These are phyloP conservation scores for Colostygia pectinataria DNA, from an alignment of 2,888 invertebrate species.

Conservation along the genomic window DNA sequence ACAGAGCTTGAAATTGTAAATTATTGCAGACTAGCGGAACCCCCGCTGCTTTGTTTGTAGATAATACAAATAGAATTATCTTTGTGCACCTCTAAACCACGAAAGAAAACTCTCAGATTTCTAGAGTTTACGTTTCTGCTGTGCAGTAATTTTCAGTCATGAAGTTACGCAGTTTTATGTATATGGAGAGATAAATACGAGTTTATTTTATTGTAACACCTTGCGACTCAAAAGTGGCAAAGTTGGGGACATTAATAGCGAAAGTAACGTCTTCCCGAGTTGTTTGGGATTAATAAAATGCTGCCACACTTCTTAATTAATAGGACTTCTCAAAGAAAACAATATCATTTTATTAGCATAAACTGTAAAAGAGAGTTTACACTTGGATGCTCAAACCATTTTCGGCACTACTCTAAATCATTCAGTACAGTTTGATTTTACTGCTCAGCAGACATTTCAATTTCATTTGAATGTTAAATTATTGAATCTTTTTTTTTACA, in stretches of 20 bases:
- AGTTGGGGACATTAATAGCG: slow-evolving; percentile 75
- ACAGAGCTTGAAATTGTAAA: slow-evolving; percentile 23
- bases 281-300: slow-evolving; percentile 79
- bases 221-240: slow-evolving; percentile 65
- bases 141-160: neutral
- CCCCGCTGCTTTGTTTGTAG: neutral
- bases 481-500: no score
- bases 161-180: neutral
- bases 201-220: slow-evolving; percentile 72
- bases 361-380: slow-evolving; percentile 44
- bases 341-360: slow-evolving; percentile 82
- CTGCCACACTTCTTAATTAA: slow-evolving; percentile 80
- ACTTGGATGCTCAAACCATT: slow-evolving; percentile 17
- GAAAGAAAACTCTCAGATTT: no score
- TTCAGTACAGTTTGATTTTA: no score
- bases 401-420: no score
- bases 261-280: slow-evolving; percentile 60
- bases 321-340: slow-evolving; percentile 81
- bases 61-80: neutral
- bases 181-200: slow-evolving; percentile 66
- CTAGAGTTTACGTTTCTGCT: no score
- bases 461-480: no score
- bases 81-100: neutral
- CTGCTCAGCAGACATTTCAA: no score
- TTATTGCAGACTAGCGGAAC: slow-evolving; percentile 11